Percentiles rank a stretch among this genome's conserved stretches.
These are phyloP conservation scores for Gadus chalcogrammus DNA, from an alignment of 2,113 vertebrate species.

Conservation along the genomic window DNA sequence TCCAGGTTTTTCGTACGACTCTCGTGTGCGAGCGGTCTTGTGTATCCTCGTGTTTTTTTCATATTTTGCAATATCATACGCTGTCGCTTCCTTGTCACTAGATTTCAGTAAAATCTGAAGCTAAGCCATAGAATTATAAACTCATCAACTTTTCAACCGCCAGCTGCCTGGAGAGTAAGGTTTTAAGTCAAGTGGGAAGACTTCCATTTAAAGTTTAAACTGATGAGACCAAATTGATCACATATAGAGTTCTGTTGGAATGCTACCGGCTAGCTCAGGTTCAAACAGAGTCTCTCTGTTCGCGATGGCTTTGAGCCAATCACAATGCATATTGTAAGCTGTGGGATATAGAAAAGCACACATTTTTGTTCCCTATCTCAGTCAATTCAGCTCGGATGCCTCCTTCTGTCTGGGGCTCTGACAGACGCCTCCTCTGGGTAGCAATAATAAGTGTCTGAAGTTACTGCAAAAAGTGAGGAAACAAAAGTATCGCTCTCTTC, in stretches of 20 bases:
- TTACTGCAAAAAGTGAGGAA: constrained; percentile 10
- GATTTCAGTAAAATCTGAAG: no score
- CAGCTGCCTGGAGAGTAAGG: no score
- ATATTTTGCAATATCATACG: no score
- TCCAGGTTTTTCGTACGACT: no score
- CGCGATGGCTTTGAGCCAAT: constrained; percentile 36
- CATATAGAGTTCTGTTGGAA: constrained; percentile 62
- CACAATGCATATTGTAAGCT: constrained; percentile 42
- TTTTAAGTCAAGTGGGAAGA: constrained; percentile 36
- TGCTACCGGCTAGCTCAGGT: constrained; percentile 47
- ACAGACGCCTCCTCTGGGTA: constrained; percentile 14
- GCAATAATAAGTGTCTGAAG: constrained; percentile 11
- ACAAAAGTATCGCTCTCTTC: no score
- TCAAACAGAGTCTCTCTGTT: constrained; percentile 40
- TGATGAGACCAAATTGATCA: constrained; percentile 61
- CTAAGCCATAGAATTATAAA: no score
- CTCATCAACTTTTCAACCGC: no score
- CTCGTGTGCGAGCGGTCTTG: no score
- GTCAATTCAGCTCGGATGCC: constrained; percentile 45
- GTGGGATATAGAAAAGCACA: constrained; percentile 43
- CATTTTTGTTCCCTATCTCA: constrained; percentile 28
- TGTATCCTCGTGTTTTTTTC: no score
- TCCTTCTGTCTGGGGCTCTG: constrained; percentile 32
- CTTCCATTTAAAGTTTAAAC: constrained; percentile 59
- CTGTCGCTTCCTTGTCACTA: no score